Conservation (phyloP, 2,797 vertebrate species). For the Nyctalus aviator region DNA sequence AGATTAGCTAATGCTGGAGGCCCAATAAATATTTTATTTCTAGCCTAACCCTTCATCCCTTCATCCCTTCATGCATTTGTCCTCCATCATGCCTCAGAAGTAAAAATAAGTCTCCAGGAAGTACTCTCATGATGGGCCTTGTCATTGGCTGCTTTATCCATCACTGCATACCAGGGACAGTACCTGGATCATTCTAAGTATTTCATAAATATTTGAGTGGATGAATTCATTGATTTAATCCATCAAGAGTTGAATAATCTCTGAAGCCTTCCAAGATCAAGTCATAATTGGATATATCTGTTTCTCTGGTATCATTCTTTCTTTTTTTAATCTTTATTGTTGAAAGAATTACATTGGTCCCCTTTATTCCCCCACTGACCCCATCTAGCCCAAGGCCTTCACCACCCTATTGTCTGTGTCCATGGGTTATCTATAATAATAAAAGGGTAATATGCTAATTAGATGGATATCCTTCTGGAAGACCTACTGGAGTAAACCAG, state of each 20-base stretch:
- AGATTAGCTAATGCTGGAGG: not conserved
- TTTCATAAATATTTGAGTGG: slow-evolving; percentile 35
- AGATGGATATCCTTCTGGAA: too few species aligned
- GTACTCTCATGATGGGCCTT: not conserved
- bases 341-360: too few species aligned
- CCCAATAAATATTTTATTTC: slow-evolving; percentile 19
- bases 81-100: not conserved
- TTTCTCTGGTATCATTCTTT: not conserved
- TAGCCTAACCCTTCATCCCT: not conserved
- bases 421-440: too few species aligned
- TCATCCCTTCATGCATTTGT: not conserved
- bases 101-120: slow-evolving; percentile 33
- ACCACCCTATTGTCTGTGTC: too few species aligned
- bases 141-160: not conserved
- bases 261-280: slow-evolving; percentile 16
- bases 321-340: too few species aligned
- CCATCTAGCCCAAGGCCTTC: too few species aligned
- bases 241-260: not conserved
- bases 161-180: not conserved
- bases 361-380: too few species aligned
- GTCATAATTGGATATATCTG: not conserved
- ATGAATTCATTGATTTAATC: not conserved
- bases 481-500: too few species aligned
- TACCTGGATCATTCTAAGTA: not conserved
- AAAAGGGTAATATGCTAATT: too few species aligned